These are phyloP conservation scores for Drosophila mercatorum DNA, from an alignment of 2,888 invertebrate genomes.

Conservation along the genomic window DNA sequence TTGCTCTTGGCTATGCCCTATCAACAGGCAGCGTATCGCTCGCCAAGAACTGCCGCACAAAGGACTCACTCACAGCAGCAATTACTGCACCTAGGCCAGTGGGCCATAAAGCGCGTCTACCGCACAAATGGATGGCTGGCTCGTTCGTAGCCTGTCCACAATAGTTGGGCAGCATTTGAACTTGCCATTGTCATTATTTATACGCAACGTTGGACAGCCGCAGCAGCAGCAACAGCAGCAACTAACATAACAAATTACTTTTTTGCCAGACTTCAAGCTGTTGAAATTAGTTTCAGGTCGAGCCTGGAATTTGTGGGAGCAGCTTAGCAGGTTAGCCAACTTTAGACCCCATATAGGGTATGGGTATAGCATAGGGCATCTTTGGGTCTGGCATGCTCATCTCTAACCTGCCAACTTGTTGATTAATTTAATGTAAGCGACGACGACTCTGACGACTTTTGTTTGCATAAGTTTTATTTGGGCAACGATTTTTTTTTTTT, in stretches of 20 bases:
- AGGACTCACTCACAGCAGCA: conserved; percentile 3
- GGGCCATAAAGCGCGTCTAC: conserved; percentile 1
- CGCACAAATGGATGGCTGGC: conserved; percentile 8
- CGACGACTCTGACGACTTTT: background rate
- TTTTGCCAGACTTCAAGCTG: conserved; percentile 42
- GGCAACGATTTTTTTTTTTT: conserved; percentile 2
- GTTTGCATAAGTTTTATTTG: background rate
- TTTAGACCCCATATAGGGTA: too few species aligned
- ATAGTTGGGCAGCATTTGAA: conserved; percentile 51
- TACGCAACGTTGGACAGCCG: conserved; percentile 58
- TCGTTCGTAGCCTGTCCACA: conserved; percentile 18
- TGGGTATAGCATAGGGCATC: too few species aligned
- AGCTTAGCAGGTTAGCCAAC: too few species aligned
- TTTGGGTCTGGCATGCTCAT: background rate
- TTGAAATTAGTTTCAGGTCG: conserved; percentile 58
- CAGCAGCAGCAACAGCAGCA: background rate
- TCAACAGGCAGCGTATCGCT: too few species aligned
- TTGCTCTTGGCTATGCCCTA: too few species aligned
- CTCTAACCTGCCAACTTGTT: background rate
- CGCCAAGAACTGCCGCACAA: background rate
- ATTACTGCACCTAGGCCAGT: conserved; percentile 22
- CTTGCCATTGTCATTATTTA: conserved; percentile 67
- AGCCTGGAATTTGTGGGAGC: background rate
- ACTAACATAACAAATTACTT: conserved; percentile 58
- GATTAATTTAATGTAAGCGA: conserved; percentile 6